Base-by-base conservation (phyloP, 1,140 invertebrate genomes). In the Proctacanthus coquilletti region DNA sequence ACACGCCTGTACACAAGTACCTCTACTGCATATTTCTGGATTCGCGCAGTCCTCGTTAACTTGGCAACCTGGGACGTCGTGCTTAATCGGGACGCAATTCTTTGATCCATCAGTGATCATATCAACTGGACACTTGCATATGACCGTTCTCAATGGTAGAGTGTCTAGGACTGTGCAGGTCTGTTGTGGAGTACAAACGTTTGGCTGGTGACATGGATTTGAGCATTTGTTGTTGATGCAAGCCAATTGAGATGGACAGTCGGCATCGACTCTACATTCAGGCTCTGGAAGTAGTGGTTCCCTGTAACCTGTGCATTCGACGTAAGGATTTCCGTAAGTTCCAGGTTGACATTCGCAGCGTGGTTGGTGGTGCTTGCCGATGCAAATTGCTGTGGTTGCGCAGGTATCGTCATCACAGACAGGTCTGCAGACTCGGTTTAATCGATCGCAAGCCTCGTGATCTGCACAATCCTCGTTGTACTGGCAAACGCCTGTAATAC, bases 401-500 rank as follows among this genome's bases (percentile, higher is more conserved):
- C 86, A 91, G 1, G 75, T 74, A 18, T 77, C 74, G 2, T 76
- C 73, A 6, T 77, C 74, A 47, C 86, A 92, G 18, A 83, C 84
- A 1, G 75, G 77, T 51, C 81, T 69, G 52, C 88, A 92, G 4
- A 86, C 72, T 44, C 82, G 69, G 51, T 87, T 91, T 3, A 86
- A 60, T 35, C 81, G 66, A 48, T 92, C 84, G 52, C 86, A 92
- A 18, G 80, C 72, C 59, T 91, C 84, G 40, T 84, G 72, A 52
- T 83, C 75, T 5, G 80, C 78, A 49, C 88, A 93, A 45, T 92
- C 86, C 51, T 88, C 83, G 51, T 92, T 86, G 48, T 84, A 85
- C 46, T 83, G 80, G 49, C 88, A 92, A 21, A 79, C 71, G 3
- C 80, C 80, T 8, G 75, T 73, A 23, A 89, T 76, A 51, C 85